phyloP scores from a whole-genome alignment of 2,113 vertebrate species.

The Macaca mulatta region DNA sequence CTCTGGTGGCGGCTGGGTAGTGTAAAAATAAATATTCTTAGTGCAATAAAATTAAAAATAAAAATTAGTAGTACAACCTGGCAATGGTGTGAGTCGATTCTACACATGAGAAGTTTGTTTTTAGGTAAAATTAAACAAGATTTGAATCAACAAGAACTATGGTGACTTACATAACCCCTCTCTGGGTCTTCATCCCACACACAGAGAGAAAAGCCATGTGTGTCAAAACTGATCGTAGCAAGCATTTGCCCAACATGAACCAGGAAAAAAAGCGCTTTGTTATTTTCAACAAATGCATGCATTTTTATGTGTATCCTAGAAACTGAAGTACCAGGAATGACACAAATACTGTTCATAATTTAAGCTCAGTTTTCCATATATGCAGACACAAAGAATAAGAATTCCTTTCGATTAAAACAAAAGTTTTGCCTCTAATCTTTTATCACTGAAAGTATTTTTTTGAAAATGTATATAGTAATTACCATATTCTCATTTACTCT shows the following conservation, averaged over 20 bases:
- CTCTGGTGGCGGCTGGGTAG: not conserved
- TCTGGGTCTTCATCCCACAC: not conserved
- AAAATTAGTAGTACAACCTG: not conserved
- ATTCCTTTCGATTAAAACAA: constrained; percentile 12
- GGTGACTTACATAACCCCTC: not conserved
- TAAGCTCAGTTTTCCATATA: not conserved
- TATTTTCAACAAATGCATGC: not conserved
- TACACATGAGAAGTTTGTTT: not conserved
- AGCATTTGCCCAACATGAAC: not conserved
- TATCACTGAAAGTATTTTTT: not conserved
- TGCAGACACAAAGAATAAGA: not conserved
- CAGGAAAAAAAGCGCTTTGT: not conserved
- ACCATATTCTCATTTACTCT: not conserved
- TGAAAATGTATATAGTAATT: not conserved
- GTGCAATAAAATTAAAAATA: not conserved
- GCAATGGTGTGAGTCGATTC: not conserved
- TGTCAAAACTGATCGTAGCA: not conserved
- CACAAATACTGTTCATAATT: not conserved
- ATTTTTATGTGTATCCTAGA: not conserved
- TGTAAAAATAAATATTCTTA: not conserved
- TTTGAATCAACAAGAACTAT: constrained; percentile 9
- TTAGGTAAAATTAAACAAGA: not conserved
- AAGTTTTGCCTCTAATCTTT: not conserved
- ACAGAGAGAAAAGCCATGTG: not conserved
- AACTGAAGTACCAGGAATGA: not conserved